These are phyloP conservation scores for Nemotelus nigrinus DNA, from an alignment of 2,888 invertebrate genomes.

Conservation along the genomic window DNA sequence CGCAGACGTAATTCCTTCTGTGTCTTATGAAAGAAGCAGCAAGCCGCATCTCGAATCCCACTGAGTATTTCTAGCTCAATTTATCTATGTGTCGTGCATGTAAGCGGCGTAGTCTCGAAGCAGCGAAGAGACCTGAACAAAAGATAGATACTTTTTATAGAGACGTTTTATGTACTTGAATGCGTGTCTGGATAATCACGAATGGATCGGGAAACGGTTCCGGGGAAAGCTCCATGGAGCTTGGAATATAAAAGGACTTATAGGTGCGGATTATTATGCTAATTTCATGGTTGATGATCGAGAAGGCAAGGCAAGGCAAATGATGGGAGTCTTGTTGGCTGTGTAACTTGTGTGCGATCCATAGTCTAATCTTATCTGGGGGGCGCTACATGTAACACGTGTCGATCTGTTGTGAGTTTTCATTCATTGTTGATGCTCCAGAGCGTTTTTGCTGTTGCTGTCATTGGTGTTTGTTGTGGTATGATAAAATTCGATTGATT, in stretches of 20 bases:
- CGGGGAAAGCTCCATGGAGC: background rate
- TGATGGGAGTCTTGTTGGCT: background rate
- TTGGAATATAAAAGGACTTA: constrained; percentile 30
- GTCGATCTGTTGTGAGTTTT: constrained; percentile 19
- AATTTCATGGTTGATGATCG: constrained; percentile 37
- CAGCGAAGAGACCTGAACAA: background rate
- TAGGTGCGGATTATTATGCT: constrained; percentile 45
- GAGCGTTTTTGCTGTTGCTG: background rate
- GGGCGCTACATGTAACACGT: constrained; percentile 37
- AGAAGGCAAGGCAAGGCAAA: background rate
- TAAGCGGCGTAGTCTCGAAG: constrained; percentile 1
- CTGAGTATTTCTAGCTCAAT: background rate
- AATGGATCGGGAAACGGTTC: background rate
- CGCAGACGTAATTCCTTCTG: background rate
- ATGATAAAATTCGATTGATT: constrained; percentile 32
- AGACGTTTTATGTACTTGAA: constrained; percentile 36
- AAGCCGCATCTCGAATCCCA: constrained; percentile 7
- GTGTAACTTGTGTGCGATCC: background rate
- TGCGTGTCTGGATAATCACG: constrained; percentile 7
- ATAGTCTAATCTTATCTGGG: constrained; percentile 15
- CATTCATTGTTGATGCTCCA: constrained; percentile 10
- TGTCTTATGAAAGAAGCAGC: constrained; percentile 4
- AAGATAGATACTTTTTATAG: constrained; percentile 14
- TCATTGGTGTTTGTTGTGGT: constrained; percentile 6
- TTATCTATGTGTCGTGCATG: constrained; percentile 1